A percentile compares a stretch with the other conserved stretches of the same genome.
Evolutionary conservation across 2,797 vertebrate genomes (phyloP).

Genomic region (Characodon lateralis): DNA sequence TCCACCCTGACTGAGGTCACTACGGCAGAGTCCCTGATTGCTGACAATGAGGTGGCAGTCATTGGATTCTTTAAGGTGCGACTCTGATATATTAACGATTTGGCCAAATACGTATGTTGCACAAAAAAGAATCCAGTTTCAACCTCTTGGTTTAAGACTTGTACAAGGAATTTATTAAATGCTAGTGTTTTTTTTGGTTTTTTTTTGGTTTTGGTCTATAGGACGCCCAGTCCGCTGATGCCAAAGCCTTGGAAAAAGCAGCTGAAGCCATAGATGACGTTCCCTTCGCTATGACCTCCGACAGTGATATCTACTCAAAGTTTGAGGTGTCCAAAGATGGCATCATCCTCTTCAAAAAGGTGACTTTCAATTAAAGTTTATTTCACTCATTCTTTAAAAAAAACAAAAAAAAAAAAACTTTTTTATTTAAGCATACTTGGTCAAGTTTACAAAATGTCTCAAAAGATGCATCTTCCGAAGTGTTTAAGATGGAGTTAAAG

Average conservation of each 20-base stretch:
- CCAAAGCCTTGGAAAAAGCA: constrained; percentile 87
- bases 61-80: constrained; percentile 97
- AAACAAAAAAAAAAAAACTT: no score
- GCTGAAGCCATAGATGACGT: constrained; percentile 92
- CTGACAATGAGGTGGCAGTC: constrained; percentile 90
- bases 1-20: constrained; percentile 75
- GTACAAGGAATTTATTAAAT: background rate
- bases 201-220: constrained; percentile 52
- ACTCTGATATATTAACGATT: background rate
- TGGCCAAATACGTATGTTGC: background rate
- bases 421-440: background rate
- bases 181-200: background rate
- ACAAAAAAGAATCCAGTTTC: background rate
- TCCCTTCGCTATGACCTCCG: constrained; percentile 89
- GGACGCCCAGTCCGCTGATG: constrained; percentile 84
- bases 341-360: constrained; percentile 97
- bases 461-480: background rate
- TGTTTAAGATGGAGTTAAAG: background rate
- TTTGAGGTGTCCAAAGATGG: constrained; percentile 87
- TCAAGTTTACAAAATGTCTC: background rate
- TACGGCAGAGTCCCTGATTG: constrained; percentile 84
- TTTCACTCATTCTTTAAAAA: background rate
- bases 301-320: constrained; percentile 84
- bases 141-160: background rate
- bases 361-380: constrained; percentile 49